Conservation (phyloP, 2,797 vertebrate genomes). For the Stomatorhinus walkeri region DNA sequence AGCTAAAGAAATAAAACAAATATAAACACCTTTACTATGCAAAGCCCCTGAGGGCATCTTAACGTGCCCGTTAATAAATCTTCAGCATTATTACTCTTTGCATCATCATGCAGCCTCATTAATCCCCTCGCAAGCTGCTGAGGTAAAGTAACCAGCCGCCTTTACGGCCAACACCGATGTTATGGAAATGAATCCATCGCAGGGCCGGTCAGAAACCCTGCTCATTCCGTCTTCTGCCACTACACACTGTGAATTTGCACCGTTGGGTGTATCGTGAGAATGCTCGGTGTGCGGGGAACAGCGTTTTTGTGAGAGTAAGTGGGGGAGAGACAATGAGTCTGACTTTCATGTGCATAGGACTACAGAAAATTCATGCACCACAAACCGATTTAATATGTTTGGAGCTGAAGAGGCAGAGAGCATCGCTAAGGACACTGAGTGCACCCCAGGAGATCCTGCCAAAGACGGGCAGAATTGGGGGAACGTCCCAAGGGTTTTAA, state of each 20-base stretch:
- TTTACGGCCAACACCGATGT: not conserved
- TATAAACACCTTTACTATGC: not conserved
- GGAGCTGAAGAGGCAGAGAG: not conserved
- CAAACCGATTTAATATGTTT: constrained; percentile 10
- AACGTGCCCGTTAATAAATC: not conserved
- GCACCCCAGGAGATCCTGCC: not conserved
- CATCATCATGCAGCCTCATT: not conserved
- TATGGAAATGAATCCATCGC: not conserved
- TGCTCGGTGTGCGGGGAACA: not conserved
- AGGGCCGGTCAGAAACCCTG: not conserved
- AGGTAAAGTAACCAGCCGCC: not conserved
- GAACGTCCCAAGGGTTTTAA: not conserved
- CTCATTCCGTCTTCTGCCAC: not conserved
- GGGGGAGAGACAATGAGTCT: not conserved
- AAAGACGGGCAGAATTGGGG: not conserved
- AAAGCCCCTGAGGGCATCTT: not conserved
- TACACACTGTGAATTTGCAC: not conserved
- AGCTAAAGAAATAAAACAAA: not conserved
- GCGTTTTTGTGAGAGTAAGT: not conserved
- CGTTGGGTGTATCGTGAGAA: not conserved
- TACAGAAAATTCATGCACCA: constrained; percentile 8
- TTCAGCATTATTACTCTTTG: not conserved
- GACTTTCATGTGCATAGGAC: not conserved
- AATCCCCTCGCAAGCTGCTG: not conserved
- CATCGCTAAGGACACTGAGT: not conserved